Conservation (phyloP, 2,113 vertebrate species). For the Malurus alboscapulatus region DNA sequence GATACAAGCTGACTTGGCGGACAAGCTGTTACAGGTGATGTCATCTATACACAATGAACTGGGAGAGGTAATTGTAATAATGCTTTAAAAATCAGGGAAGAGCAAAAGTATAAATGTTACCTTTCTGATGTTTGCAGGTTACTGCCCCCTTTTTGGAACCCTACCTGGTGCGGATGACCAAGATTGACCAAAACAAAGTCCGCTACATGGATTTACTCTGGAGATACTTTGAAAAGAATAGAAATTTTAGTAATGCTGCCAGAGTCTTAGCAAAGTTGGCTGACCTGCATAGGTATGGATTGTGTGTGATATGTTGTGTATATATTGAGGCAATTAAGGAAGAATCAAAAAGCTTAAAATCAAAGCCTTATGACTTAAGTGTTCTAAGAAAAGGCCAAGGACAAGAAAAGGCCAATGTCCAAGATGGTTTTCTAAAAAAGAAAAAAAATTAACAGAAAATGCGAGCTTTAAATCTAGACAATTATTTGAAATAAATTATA, state of each 20-base stretch:
- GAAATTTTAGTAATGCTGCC: constrained; percentile 91
- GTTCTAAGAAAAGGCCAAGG: not conserved
- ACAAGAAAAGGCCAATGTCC: not conserved
- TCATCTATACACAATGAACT: not conserved
- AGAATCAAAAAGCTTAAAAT: not conserved
- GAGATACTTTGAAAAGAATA: constrained; percentile 95
- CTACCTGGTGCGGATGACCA: constrained; percentile 92
- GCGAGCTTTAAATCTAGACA: not conserved
- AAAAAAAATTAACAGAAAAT: not conserved
- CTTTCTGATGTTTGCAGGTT: constrained; percentile 73
- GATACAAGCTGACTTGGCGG: constrained; percentile 90
- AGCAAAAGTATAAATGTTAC: not conserved
- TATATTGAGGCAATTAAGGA: not conserved
- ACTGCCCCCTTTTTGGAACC: constrained; percentile 94
- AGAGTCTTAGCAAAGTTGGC: constrained; percentile 90
- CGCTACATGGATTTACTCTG: constrained; percentile 96
- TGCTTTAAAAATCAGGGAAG: not conserved
- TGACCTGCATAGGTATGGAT: constrained; percentile 90
- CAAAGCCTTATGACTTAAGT: not conserved
- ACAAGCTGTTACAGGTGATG: constrained; percentile 93
- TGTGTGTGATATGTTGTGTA: not conserved
- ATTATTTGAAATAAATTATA: not conserved
- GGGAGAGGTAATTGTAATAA: not conserved
- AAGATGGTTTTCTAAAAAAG: not conserved
- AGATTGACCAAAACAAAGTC: constrained; percentile 94